phyloP scores from a whole-genome alignment of 1,140 invertebrate species.

The Caerostris darwini region DNA sequence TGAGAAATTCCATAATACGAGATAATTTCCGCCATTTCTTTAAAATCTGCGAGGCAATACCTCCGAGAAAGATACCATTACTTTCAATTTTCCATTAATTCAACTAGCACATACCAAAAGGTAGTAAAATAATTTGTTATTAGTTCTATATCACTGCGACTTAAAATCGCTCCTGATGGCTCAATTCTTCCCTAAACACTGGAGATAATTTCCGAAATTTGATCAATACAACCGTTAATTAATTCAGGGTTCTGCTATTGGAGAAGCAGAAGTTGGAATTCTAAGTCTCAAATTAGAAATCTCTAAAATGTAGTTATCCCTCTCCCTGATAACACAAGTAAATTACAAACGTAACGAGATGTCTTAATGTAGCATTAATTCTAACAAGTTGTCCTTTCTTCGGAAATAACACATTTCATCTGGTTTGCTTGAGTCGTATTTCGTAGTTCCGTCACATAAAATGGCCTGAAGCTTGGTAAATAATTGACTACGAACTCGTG shows the following conservation, averaged over 20 bases:
- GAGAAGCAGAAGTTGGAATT: neutral
- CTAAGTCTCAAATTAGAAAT: conserved; percentile 11
- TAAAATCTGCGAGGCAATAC: neutral
- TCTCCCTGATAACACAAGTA: conserved; percentile 1
- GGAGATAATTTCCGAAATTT: neutral
- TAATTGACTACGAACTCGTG: neutral
- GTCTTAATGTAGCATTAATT: conserved; percentile 40
- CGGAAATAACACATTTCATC: neutral
- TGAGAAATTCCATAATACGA: neutral
- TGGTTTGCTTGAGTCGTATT: neutral
- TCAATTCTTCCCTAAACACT: neutral
- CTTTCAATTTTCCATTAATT: conserved; percentile 13
- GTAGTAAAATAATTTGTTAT: conserved; percentile 19
- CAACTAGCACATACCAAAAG: neutral
- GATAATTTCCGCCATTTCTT: conserved; percentile 5
- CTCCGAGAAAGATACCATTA: neutral
- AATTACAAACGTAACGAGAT: neutral
- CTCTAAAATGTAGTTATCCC: neutral
- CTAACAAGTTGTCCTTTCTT: conserved; percentile 6
- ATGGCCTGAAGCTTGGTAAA: neutral
- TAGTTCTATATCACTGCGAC: neutral
- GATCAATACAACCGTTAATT: neutral
- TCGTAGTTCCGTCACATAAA: neutral
- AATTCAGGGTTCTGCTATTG: neutral
- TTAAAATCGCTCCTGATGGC: neutral